Percentiles rank a stretch among this genome's conserved stretches.
Evolutionary conservation across 2,888 invertebrate species (phyloP).

Genomic region (Leptinotarsa peninsularis): DNA sequence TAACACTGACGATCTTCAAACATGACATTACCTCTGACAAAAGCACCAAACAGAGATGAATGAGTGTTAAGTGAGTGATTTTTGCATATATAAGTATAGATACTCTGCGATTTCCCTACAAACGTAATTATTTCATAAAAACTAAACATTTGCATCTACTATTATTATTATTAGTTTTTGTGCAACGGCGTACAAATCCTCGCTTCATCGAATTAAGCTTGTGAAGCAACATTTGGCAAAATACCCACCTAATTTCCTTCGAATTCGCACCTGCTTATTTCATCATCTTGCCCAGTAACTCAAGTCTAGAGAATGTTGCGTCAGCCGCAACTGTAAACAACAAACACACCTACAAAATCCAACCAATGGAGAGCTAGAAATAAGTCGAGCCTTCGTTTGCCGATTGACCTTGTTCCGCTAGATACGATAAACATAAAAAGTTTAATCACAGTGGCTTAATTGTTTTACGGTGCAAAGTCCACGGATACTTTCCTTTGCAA

Average conservation of each 20-base stretch:
- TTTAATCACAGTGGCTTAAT: constrained; percentile 1
- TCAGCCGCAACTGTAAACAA: not conserved
- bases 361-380: not conserved
- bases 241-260: not conserved
- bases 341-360: not conserved
- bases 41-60: no score
- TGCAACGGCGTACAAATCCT: no score
- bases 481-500: constrained; percentile 4
- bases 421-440: not conserved
- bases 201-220: no score
- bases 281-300: not conserved
- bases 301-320: constrained; percentile 1
- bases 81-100: no score
- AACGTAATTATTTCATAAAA: no score
- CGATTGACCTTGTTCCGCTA: constrained; percentile 1
- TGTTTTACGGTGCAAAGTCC: not conserved
- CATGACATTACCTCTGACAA: no score
- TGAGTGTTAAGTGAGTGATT: no score
- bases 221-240: not conserved
- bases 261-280: constrained; percentile 6
- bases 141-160: no score
- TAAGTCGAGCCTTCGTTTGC: constrained; percentile 4
- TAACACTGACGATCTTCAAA: no score
- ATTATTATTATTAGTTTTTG: no score
- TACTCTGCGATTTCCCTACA: no score